Conservation (phyloP, 2,113 vertebrate genomes). For the Sialia sialis region DNA sequence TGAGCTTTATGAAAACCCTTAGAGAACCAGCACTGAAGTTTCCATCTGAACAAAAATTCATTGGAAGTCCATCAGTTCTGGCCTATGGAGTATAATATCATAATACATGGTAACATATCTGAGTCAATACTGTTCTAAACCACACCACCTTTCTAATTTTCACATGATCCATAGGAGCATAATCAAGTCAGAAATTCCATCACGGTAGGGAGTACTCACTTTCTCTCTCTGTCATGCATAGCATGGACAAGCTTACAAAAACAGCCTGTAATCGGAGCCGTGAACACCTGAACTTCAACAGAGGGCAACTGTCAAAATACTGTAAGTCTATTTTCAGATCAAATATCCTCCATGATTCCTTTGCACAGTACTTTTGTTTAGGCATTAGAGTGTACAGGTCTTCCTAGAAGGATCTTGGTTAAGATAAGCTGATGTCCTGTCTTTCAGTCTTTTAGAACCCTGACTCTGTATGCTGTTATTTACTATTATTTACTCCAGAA, state of each 20-base stretch:
- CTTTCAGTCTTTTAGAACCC: neutral
- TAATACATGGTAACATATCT: neutral
- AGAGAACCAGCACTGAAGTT: neutral
- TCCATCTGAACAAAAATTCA: neutral
- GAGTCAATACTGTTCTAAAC: neutral
- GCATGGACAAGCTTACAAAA: neutral
- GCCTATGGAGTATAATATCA: neutral
- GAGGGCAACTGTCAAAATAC: neutral
- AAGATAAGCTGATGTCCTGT: neutral
- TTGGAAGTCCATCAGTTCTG: neutral
- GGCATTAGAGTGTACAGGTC: neutral
- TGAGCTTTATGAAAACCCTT: neutral
- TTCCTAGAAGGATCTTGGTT: neutral
- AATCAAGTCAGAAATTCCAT: neutral
- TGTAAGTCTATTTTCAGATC: neutral
- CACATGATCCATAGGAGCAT: neutral
- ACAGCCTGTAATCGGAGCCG: neutral
- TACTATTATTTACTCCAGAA: neutral
- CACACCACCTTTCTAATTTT: neutral
- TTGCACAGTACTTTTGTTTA: neutral
- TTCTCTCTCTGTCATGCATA: neutral
- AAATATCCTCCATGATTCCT: neutral
- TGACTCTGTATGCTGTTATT: neutral
- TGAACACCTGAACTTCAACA: neutral
- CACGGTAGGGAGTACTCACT: neutral